Percentiles rank a stretch among this genome's conserved stretches.
Evolutionary conservation across 30 jellyfish, hydroid and myxozoan genomes (phyloP).

Genomic region (Aurelia aurita): DNA sequence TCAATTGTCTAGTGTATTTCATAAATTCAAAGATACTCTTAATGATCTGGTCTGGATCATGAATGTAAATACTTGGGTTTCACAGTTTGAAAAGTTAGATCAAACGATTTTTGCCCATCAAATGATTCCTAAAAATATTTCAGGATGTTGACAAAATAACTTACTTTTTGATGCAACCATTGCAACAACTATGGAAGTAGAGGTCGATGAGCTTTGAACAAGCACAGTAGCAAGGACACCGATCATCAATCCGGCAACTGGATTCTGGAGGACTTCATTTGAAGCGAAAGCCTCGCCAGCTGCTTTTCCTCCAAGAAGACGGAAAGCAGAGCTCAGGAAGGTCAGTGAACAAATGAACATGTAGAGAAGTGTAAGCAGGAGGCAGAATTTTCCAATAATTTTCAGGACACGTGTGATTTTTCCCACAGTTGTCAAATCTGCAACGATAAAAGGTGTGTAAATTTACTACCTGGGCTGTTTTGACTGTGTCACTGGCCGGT

Average conservation of each 20-base stretch:
- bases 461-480: neutral
- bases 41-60: no score
- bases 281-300: slow-evolving; percentile 97
- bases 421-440: slow-evolving; percentile 60
- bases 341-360: slow-evolving; percentile 92
- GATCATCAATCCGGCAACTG: slow-evolving; percentile 94
- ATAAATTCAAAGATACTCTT: no score
- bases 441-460: neutral
- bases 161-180: slow-evolving; percentile 95
- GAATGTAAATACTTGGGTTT: no score
- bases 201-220: slow-evolving; percentile 94
- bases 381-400: slow-evolving; percentile 47
- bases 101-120: no score
- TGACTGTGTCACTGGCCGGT: neutral
- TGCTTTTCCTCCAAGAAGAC: slow-evolving; percentile 96
- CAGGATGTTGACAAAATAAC: neutral
- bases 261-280: slow-evolving; percentile 72
- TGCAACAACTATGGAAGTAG: slow-evolving; percentile 94
- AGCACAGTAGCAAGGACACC: slow-evolving; percentile 96
- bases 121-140: no score
- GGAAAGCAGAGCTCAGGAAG: slow-evolving; percentile 93
- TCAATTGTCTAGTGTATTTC: no score
- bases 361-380: slow-evolving; percentile 72
- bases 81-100: no score
- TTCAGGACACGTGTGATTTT: slow-evolving; percentile 56